phyloP scores from a whole-genome alignment of 2,113 vertebrate species.

The Cephalophus harveyi region DNA sequence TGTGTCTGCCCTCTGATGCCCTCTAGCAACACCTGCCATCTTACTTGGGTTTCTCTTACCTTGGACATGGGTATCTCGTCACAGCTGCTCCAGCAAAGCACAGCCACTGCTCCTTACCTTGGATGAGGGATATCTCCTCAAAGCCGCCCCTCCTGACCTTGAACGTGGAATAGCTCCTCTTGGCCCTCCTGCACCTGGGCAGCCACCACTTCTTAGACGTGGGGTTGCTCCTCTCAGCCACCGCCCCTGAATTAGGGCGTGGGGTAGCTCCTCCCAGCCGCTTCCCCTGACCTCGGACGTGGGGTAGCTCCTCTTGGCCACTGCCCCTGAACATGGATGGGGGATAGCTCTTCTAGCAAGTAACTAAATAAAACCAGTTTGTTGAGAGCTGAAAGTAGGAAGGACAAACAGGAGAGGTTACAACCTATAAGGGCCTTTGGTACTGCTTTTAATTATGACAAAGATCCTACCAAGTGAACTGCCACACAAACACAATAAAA shows the following conservation, averaged over 20 bases:
- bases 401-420: background rate
- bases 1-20: too few species aligned
- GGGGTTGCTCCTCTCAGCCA: too few species aligned
- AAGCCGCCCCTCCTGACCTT: too few species aligned
- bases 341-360: background rate
- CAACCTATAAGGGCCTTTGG: background rate
- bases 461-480: background rate
- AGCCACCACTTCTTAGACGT: too few species aligned
- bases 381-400: background rate
- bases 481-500: background rate
- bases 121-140: too few species aligned
- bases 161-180: too few species aligned
- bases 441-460: background rate
- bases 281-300: fast-evolving
- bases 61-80: too few species aligned
- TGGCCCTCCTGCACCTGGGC: fast-evolving
- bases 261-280: too few species aligned
- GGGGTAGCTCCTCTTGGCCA: fast-evolving
- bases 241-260: fast-evolving
- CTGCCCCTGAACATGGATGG: fast-evolving
- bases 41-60: too few species aligned
- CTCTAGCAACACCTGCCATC: too few species aligned
- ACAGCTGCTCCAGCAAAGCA: too few species aligned
- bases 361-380: background rate
- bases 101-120: too few species aligned